Conservation (phyloP, 2,113 vertebrate species). For the Rattus norvegicus region DNA sequence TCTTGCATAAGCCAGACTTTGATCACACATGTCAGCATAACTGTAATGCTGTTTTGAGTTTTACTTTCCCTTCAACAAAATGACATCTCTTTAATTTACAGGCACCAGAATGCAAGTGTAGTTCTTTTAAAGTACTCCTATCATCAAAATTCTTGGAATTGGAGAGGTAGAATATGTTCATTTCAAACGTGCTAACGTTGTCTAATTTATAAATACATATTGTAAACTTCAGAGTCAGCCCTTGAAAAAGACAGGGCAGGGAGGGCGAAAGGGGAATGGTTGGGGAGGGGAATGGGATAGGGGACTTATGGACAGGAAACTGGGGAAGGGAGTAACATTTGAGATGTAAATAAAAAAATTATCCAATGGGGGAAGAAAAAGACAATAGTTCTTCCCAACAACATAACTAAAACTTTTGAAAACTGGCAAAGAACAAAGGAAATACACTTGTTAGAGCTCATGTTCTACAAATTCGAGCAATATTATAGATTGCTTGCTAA, state of each 20-base stretch:
- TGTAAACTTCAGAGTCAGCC: neutral
- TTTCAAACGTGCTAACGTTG: neutral
- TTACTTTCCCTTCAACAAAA: neutral
- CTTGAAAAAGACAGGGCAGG: neutral
- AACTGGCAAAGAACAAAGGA: neutral
- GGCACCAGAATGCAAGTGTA: neutral
- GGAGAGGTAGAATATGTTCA: neutral
- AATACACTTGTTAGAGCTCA: neutral
- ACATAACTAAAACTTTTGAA: neutral
- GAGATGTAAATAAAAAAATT: too few relatives aligned
- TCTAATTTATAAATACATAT: neutral
- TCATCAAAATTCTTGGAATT: neutral
- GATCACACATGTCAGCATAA: neutral
- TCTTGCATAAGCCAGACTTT: neutral
- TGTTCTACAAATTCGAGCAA: neutral
- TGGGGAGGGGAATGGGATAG: too few relatives aligned
- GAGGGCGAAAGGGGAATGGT: too few relatives aligned
- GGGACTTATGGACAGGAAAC: too few relatives aligned
- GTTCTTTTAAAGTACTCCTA: neutral
- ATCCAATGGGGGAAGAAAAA: neutral
- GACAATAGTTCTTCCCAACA: neutral
- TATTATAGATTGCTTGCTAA: neutral
- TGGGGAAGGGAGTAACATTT: too few relatives aligned
- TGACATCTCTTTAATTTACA: neutral
- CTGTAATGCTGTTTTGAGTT: neutral